Evolutionary conservation across 2,797 vertebrate genomes (phyloP).

Genomic region (Sciurus vulgaris): DNA sequence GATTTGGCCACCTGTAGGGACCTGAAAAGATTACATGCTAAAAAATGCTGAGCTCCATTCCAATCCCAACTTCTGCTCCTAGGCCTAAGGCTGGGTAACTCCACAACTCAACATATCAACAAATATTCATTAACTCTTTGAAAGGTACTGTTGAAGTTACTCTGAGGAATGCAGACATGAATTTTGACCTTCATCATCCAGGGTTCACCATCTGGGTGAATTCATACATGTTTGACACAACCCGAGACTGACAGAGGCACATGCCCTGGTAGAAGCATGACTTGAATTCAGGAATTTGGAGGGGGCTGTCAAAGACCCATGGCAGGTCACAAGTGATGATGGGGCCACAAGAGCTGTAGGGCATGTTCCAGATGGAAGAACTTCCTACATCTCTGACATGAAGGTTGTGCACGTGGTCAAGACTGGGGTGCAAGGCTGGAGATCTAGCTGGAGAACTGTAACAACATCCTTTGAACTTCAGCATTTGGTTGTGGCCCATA

Average conservation of each 20-base stretch:
- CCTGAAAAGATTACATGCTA: slow-evolving; percentile 61
- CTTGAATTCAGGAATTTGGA: background rate
- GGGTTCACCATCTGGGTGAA: slow-evolving; percentile 34
- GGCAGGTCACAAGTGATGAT: background rate
- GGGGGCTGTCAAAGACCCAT: background rate
- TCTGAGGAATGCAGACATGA: background rate
- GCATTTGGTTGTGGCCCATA: background rate
- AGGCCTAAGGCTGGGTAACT: slow-evolving; percentile 16
- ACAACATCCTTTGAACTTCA: background rate
- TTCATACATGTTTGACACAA: background rate
- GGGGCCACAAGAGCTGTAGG: background rate
- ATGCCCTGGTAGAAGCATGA: background rate
- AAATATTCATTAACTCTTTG: slow-evolving; percentile 31
- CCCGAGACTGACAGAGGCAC: background rate
- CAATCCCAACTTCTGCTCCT: slow-evolving; percentile 51
- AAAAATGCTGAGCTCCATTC: background rate
- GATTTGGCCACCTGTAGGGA: slow-evolving; percentile 56
- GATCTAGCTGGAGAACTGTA: background rate
- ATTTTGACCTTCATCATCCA: background rate
- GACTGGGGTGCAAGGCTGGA: rapidly evolving
- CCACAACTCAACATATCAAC: slow-evolving; percentile 63
- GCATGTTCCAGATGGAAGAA: background rate
- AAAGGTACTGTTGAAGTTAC: background rate
- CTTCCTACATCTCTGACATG: background rate
- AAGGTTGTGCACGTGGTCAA: background rate